phyloP scores from a whole-genome alignment of 92 coral and sea anemone genomes.

The Scolanthus callimorphus region DNA sequence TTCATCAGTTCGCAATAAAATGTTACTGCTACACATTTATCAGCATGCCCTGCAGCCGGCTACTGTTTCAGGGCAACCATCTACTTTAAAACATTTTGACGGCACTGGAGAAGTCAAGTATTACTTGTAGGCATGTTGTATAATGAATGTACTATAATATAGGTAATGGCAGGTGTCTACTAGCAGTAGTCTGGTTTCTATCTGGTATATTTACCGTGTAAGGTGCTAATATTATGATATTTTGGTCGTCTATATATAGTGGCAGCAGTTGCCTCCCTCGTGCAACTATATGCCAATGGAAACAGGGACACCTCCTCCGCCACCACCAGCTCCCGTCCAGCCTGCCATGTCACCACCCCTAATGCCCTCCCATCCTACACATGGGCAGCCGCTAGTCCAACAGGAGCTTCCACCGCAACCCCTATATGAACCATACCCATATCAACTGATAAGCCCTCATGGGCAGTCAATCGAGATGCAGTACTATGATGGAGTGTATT shows the following conservation, averaged over 20 bases:
- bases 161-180: too few species aligned
- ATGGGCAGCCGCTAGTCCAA: slow-evolving; percentile 13
- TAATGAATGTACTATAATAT: too few species aligned
- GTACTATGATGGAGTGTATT: slow-evolving; percentile 56
- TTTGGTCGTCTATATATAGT: slow-evolving; percentile 47
- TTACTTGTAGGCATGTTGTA: too few species aligned
- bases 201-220: too few species aligned
- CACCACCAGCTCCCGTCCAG: slow-evolving; percentile 23
- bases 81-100: too few species aligned
- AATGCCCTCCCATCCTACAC: background rate
- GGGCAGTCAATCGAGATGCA: slow-evolving; percentile 53
- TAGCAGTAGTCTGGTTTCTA: too few species aligned
- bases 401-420: background rate
- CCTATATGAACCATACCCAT: slow-evolving; percentile 30
- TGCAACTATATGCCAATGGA: slow-evolving; percentile 68
- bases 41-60: too few species aligned
- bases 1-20: too few species aligned
- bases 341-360: slow-evolving; percentile 59
- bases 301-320: slow-evolving; percentile 65
- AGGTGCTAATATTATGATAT: slow-evolving; percentile 25
- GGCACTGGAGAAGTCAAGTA: too few species aligned
- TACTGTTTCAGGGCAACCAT: too few species aligned
- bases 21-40: too few species aligned
- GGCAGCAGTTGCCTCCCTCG: slow-evolving; percentile 72
- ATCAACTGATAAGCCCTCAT: slow-evolving; percentile 54